Percentiles rank a stretch among this genome's conserved stretches.
phyloP scores from a whole-genome alignment of 2,888 invertebrate genomes.

The Drosophila mimetica region DNA sequence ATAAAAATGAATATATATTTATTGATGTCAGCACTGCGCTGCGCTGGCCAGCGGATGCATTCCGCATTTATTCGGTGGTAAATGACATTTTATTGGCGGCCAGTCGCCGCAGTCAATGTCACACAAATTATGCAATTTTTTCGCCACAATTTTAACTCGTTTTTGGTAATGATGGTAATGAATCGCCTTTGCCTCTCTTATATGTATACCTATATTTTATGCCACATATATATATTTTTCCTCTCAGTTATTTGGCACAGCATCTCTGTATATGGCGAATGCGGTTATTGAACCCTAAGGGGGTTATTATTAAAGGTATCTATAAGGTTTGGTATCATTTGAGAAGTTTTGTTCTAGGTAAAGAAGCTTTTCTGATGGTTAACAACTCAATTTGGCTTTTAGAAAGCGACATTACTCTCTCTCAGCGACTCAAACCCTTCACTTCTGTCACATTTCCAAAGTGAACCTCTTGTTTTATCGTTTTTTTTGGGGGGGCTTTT shows the following conservation, averaged over 20 bases:
- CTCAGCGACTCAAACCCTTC: constrained; percentile 16
- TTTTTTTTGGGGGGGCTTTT: constrained; percentile 2
- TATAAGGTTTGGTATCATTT: not conserved
- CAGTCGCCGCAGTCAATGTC: constrained; percentile 62
- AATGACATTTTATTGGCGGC: constrained; percentile 76
- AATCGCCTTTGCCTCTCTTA: constrained; percentile 58
- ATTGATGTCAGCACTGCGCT: constrained; percentile 48
- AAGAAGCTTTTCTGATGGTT: not conserved
- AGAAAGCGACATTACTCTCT: constrained; percentile 7
- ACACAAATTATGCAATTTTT: constrained; percentile 80
- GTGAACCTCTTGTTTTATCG: constrained; percentile 15
- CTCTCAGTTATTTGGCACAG: constrained; percentile 56
- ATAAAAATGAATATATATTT: constrained; percentile 61
- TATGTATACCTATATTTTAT: constrained; percentile 13
- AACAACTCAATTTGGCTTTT: not conserved
- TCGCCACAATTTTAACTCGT: constrained; percentile 78
- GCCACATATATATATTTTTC: constrained; percentile 6
- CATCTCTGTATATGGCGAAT: constrained; percentile 35
- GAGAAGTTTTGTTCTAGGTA: not conserved
- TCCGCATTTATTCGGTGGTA: constrained; percentile 55
- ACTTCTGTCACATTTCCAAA: constrained; percentile 42
- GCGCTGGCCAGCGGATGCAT: constrained; percentile 36
- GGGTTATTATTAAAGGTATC: constrained; percentile 40
- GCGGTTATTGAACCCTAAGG: constrained; percentile 73
- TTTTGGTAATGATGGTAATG: constrained; percentile 76